These are phyloP conservation scores for Zosterops pallidus DNA, from an alignment of 2,113 vertebrate genomes.

Conservation along the genomic window DNA sequence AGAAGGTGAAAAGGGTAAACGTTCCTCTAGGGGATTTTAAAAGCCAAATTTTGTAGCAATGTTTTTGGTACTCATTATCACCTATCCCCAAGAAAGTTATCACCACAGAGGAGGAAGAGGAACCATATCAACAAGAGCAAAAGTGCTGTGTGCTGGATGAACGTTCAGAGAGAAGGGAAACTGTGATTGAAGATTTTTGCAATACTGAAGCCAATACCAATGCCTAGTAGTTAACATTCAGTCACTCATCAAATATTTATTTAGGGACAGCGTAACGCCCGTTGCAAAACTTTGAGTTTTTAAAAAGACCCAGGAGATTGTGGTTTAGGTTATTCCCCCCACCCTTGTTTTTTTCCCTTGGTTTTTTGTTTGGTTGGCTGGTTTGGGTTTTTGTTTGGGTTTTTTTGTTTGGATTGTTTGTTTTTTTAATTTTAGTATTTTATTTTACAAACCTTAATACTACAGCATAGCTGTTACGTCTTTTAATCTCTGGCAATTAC, in stretches of 20 bases:
- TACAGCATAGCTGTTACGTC: neutral
- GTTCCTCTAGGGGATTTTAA: neutral
- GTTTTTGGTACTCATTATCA: neutral
- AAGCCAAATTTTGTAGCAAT: neutral
- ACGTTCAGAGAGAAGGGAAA: neutral
- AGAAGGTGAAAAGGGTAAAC: neutral
- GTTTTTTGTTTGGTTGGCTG: no score
- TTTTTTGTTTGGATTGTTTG: no score
- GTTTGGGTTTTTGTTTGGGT: no score
- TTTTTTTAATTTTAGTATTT: neutral
- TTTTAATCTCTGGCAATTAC: neutral
- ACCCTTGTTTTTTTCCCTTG: neutral
- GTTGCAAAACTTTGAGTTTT: neutral
- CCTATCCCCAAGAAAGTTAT: neutral
- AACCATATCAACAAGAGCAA: neutral
- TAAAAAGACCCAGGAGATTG: neutral
- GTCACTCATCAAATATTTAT: slow-evolving; percentile 44
- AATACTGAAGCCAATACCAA: neutral
- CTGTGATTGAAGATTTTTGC: neutral
- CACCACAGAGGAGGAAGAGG: neutral
- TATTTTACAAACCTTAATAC: neutral
- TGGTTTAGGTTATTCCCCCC: neutral
- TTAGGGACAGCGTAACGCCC: neutral
- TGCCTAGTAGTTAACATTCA: slow-evolving; percentile 33
- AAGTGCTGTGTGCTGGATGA: neutral